phyloP scores from a whole-genome alignment of 1,140 invertebrate species.

The Trissolcus basalis region DNA sequence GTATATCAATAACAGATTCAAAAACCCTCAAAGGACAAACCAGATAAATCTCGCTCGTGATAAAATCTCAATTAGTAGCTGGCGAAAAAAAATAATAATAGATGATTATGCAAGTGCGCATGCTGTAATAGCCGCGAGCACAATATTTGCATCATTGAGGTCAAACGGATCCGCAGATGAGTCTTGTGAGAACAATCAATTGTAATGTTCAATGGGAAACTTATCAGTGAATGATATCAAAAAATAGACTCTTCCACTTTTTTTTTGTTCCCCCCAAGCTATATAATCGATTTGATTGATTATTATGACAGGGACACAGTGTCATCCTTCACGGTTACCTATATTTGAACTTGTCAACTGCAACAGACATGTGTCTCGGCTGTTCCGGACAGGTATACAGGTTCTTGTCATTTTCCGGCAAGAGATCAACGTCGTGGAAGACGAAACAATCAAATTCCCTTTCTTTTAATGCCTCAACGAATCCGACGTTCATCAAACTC shows the following conservation, averaged over 20 bases:
- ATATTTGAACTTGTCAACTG: constrained; percentile 92
- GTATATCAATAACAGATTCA: background rate
- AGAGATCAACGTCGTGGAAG: constrained; percentile 96
- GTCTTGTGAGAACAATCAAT: background rate
- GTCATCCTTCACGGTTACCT: constrained; percentile 75
- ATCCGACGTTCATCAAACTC: constrained; percentile 97
- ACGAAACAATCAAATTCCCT: constrained; percentile 92
- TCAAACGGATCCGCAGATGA: constrained; percentile 4
- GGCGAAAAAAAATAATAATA: no score
- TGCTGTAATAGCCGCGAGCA: background rate
- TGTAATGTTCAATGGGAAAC: background rate
- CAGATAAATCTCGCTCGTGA: background rate
- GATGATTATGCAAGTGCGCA: no score
- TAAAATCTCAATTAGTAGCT: background rate
- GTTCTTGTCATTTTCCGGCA: constrained; percentile 94
- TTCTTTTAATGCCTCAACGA: constrained; percentile 87
- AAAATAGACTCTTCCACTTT: background rate
- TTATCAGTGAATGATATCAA: no score
- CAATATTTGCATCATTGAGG: constrained; percentile 14
- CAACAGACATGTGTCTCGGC: constrained; percentile 96
- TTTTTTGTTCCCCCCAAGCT: no score
- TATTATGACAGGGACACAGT: no score
- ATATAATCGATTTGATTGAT: no score
- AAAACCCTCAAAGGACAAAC: background rate
- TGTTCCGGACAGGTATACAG: constrained; percentile 93